These are phyloP conservation scores for Akabosia matsudoensis DNA, from an alignment of 1,140 invertebrate genomes.

Conservation along the genomic window DNA sequence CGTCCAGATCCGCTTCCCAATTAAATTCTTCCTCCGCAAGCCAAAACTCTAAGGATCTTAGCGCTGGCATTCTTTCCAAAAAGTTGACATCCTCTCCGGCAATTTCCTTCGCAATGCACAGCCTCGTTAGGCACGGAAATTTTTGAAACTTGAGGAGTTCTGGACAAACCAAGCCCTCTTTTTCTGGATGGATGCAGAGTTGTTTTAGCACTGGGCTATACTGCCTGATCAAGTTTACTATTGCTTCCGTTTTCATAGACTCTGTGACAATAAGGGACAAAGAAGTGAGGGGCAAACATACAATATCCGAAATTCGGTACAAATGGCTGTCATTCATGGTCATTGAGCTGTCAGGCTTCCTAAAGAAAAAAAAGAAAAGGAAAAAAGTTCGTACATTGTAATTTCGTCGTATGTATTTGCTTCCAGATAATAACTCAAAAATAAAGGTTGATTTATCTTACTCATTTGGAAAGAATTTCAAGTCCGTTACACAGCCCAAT, in stretches of 20 bases:
- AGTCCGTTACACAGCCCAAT: background rate
- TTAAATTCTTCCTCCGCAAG: conserved; percentile 26
- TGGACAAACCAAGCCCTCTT: background rate
- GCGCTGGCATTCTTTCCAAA: conserved; percentile 11
- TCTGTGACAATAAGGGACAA: background rate
- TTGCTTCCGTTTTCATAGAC: background rate
- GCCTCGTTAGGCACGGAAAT: conserved; percentile 18
- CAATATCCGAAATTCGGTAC: background rate
- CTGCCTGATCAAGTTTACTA: conserved; percentile 17
- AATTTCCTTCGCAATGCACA: conserved; percentile 6
- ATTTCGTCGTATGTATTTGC: background rate
- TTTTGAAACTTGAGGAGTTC: conserved; percentile 25
- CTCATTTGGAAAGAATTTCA: background rate
- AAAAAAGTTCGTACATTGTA: too few species aligned
- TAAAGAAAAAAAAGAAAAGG: background rate
- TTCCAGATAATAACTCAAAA: too few species aligned
- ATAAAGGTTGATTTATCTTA: too few species aligned
- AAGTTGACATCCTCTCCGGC: conserved; percentile 20
- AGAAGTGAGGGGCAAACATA: background rate
- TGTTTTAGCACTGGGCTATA: conserved; percentile 2
- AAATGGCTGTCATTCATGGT: background rate
- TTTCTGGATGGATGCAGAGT: conserved; percentile 25
- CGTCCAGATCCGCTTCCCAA: conserved; percentile 11
- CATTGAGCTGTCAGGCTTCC: background rate
- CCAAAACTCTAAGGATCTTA: conserved; percentile 21